These are phyloP conservation scores for Vulpes vulpes DNA, from an alignment of 2,113 vertebrate genomes.

Conservation along the genomic window DNA sequence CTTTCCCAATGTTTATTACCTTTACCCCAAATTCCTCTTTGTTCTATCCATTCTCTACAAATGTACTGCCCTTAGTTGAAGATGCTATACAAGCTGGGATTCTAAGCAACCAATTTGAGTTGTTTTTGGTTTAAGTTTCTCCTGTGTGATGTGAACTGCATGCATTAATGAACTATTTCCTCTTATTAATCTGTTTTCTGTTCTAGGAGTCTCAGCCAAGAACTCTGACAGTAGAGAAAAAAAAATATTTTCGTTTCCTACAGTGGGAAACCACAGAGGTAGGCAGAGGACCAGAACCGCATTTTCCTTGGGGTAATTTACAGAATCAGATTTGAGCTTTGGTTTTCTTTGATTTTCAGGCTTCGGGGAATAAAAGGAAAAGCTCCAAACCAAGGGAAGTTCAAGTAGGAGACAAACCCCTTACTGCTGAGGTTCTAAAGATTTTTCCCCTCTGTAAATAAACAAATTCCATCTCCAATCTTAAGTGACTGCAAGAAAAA, in stretches of 20 bases:
- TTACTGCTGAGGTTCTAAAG: not conserved
- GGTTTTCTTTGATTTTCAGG: not conserved
- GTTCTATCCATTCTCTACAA: not conserved
- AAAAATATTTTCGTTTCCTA: not conserved
- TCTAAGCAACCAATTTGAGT: not conserved
- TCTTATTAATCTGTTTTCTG: not conserved
- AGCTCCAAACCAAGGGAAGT: not conserved
- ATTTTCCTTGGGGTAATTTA: not conserved
- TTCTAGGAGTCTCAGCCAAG: not conserved
- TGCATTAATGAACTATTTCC: not conserved
- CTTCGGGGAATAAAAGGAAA: not conserved
- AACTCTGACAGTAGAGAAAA: not conserved
- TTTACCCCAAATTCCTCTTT: not conserved
- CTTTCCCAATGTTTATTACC: not conserved
- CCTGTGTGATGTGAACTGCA: not conserved
- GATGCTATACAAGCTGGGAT: not conserved
- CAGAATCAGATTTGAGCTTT: not conserved
- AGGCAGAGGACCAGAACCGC: not conserved
- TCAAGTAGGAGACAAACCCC: not conserved
- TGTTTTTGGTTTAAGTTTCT: not conserved
- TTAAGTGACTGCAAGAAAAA: not conserved
- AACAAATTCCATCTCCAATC: not conserved
- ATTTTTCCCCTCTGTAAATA: not conserved
- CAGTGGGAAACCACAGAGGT: not conserved
- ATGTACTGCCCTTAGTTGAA: not conserved